Evolutionary conservation across 2,888 invertebrate genomes (phyloP).

Genomic region (Ophonus ardosiacus): DNA sequence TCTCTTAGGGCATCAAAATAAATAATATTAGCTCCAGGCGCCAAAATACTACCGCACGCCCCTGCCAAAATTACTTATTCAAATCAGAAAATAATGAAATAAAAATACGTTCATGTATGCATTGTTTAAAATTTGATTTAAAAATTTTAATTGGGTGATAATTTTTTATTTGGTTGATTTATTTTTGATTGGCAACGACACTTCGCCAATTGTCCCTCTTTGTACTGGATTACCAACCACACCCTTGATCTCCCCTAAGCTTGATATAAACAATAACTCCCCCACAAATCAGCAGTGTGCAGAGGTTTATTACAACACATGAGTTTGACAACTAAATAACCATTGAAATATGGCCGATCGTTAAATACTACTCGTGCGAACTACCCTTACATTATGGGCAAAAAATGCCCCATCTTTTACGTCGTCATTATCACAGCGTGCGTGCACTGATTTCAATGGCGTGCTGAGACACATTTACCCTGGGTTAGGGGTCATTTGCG

Average conservation of each 20-base stretch:
- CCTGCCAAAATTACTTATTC: too few relatives aligned
- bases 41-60: too few relatives aligned
- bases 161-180: background rate
- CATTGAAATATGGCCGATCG: conserved; percentile 44
- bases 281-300: conserved; percentile 14
- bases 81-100: too few relatives aligned
- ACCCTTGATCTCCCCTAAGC: background rate
- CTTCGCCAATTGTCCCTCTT: background rate
- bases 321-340: conserved; percentile 52
- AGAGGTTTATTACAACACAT: conserved; percentile 42
- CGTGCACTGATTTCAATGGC: conserved; percentile 18
- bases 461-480: conserved; percentile 1
- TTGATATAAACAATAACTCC: conserved; percentile 24
- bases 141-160: background rate
- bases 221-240: background rate
- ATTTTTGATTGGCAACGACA: background rate
- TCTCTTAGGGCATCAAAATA: too few relatives aligned
- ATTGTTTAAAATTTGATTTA: background rate
- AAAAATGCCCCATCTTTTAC: conserved; percentile 51
- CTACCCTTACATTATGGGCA: conserved; percentile 47
- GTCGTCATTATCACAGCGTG: conserved; percentile 39
- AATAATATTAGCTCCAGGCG: too few relatives aligned
- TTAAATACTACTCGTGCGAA: conserved; percentile 22
- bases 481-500: conserved; percentile 18
- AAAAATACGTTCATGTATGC: too few relatives aligned